Base-by-base conservation (phyloP, 2,888 invertebrate species). In the Mythimna ferrago region DNA sequence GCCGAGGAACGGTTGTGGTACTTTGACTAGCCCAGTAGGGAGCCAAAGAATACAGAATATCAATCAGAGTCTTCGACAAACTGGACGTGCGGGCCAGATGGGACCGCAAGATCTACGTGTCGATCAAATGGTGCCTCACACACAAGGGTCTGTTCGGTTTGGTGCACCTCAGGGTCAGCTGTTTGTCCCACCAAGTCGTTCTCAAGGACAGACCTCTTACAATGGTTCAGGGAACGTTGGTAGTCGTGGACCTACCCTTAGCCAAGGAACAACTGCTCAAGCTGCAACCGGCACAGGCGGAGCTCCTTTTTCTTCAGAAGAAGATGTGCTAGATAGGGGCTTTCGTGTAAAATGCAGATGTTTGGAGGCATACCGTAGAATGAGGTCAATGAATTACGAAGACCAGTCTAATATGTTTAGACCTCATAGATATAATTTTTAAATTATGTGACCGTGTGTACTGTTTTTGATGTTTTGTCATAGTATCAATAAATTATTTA, bases 301-400 rank as follows among this genome's bases (percentile, higher is more conserved):
- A 0, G 38, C 38, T 53, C 32, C 53, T 21, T 19, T 10, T 16
- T 78, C 61, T n/a, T 78, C 74, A 53, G 61, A 53, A 14, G 78
- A 63, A 32, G 57, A 80, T 35, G n/a, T 35, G 21, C 10, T 69
- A 6, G 71, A 71, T 4, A 2, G 11, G 2, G 35, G 56, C 10
- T 53, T 66, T 5, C 57, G 16, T 16, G 9, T 63, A 7, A 76
- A 65, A 41, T 84, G 82, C 14, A 73, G 56, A 61, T 82, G 82
- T 76, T 58, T 81, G 19, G 78, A 83, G 1, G 48, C 54, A 7
- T 71, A 64, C 16, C 70, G 63, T 6, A 63, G n/a, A n/a, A 80
- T 71, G 56, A 60, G 51, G 6, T 53, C 32, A 38, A 35, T 54
- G 16, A 66, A 73, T 38, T 44, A 41, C 0, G 62, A 77, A 1